A percentile compares a stretch with the other conserved stretches of the same genome.
phyloP scores from a whole-genome alignment of 2,888 invertebrate genomes.

The Leptopilina syphax region DNA sequence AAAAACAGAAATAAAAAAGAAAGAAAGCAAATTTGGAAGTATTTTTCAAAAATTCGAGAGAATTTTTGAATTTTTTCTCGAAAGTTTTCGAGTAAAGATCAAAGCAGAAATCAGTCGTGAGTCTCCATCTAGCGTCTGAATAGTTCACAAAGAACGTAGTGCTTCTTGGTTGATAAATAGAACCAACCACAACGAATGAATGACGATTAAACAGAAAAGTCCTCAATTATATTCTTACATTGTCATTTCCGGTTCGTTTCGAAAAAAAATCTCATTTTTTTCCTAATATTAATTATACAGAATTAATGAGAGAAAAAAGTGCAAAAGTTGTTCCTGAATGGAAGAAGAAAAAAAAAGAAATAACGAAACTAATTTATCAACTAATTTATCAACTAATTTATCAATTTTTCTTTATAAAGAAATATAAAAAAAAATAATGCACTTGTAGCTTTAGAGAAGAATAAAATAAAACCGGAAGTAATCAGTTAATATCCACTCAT shows the following conservation, averaged over 20 bases:
- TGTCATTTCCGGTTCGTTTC: background rate
- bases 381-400: background rate
- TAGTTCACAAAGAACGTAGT: background rate
- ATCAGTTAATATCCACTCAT: conserved; percentile 64
- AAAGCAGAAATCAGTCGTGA: background rate
- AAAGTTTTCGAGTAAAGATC: background rate
- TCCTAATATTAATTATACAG: background rate
- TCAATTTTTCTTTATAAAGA: no score
- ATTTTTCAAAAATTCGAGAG: no score
- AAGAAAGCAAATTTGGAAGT: no score
- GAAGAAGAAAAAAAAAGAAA: background rate
- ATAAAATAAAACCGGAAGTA: conserved; percentile 69
- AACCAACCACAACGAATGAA: background rate
- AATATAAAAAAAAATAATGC: conserved; percentile 8
- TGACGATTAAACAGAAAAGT: background rate
- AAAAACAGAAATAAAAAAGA: background rate
- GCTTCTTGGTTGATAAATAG: conserved; percentile 1
- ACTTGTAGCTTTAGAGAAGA: conserved; percentile 51
- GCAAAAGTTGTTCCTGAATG: background rate
- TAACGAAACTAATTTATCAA: background rate
- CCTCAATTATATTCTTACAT: background rate
- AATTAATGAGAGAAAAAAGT: background rate
- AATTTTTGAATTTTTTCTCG: no score
- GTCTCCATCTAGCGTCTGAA: conserved; percentile 21
- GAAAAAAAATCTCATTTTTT: background rate